phyloP scores from a whole-genome alignment of 1,140 invertebrate species.

The Drosophila pectinifera region DNA sequence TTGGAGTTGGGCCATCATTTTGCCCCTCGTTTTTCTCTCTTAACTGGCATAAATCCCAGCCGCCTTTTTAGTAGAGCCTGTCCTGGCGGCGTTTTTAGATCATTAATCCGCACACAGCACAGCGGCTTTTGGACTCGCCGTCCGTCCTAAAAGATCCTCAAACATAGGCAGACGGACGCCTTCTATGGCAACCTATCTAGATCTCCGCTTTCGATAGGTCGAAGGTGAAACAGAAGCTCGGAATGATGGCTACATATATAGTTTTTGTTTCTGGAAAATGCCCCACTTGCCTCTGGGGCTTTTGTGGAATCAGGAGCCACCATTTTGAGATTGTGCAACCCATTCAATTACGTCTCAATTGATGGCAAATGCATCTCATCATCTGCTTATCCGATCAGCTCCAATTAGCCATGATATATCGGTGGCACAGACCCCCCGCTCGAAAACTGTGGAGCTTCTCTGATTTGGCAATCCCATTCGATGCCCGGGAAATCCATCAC shows the following conservation, averaged over 20 bases:
- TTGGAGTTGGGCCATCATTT: slow-evolving; percentile 71
- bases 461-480: slow-evolving; percentile 38
- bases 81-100: slow-evolving; percentile 42
- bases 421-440: slow-evolving; percentile 1
- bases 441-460: slow-evolving; percentile 5
- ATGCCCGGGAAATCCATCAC: slow-evolving; percentile 39
- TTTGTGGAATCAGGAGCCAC: slow-evolving; percentile 3
- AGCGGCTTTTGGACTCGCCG: slow-evolving; percentile 1
- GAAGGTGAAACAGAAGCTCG: slow-evolving; percentile 1
- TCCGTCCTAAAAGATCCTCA: not conserved
- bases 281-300: too few relatives aligned
- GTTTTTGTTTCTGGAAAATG: not conserved
- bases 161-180: not conserved
- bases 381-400: slow-evolving; percentile 44
- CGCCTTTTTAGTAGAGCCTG: not conserved
- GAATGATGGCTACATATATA: not conserved
- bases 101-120: slow-evolving; percentile 26
- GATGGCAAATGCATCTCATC: slow-evolving; percentile 47
- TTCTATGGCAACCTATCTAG: slow-evolving; percentile 15
- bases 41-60: slow-evolving; percentile 47
- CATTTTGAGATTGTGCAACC: slow-evolving; percentile 33
- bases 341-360: slow-evolving; percentile 43
- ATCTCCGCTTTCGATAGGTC: slow-evolving; percentile 8
- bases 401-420: slow-evolving; percentile 40
- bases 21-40: slow-evolving; percentile 9